These are phyloP conservation scores for Sericinus montela DNA, from an alignment of 2,888 invertebrate species.

Conservation along the genomic window DNA sequence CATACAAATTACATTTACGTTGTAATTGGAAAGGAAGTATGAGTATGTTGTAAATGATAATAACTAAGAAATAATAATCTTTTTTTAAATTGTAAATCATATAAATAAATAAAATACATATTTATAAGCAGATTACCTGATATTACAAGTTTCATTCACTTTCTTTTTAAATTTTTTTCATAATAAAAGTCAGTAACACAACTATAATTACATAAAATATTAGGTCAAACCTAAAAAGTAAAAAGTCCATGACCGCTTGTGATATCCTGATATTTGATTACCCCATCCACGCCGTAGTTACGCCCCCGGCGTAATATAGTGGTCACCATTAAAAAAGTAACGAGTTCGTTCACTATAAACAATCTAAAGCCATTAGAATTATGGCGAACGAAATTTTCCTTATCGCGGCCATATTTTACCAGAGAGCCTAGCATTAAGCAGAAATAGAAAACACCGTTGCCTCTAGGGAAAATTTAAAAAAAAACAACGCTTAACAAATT, in stretches of 20 bases:
- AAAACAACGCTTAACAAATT: constrained; percentile 43
- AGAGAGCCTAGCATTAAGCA: constrained; percentile 60
- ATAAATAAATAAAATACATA: too few relatives aligned
- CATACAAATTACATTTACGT: too few relatives aligned
- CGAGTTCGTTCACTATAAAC: constrained; percentile 68
- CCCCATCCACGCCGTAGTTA: constrained; percentile 33
- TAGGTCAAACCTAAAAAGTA: background rate
- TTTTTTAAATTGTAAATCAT: too few relatives aligned
- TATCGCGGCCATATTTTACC: constrained; percentile 71
- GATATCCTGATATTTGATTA: constrained; percentile 22
- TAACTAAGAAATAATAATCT: too few relatives aligned
- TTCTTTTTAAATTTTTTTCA: too few relatives aligned
- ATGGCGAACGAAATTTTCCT: constrained; percentile 68
- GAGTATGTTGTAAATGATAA: too few relatives aligned
- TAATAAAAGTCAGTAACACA: too few relatives aligned
- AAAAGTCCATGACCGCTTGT: background rate
- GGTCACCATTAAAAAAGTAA: constrained; percentile 70
- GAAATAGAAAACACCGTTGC: constrained; percentile 43
- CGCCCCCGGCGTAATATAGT: constrained; percentile 69
- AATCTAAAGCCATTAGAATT: constrained; percentile 65
- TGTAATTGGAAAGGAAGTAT: too few relatives aligned
- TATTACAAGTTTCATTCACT: too few relatives aligned
- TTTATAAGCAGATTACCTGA: too few relatives aligned
- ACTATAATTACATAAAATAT: too few relatives aligned
- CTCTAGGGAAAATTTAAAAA: constrained; percentile 35